Percentiles rank a stretch among this genome's conserved stretches.
Conservation (phyloP, 2,797 vertebrate genomes). For the Coendou prehensilis region DNA sequence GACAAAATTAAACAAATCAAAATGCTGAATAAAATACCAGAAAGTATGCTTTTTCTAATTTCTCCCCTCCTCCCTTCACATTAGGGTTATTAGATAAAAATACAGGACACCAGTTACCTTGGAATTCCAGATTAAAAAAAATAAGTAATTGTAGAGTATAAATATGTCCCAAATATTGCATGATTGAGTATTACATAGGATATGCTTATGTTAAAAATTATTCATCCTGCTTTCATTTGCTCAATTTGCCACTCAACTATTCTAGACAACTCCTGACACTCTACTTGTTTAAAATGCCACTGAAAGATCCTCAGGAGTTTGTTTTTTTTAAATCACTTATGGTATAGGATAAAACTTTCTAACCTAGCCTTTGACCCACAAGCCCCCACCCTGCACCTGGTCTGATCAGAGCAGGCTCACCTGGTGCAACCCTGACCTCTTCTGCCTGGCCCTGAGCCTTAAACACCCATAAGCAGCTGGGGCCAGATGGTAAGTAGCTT, state of each 20-base stretch:
- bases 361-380: background rate
- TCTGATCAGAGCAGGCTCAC: accelerated
- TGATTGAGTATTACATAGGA: background rate
- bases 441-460: background rate
- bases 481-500: background rate
- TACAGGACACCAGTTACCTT: background rate
- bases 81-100: background rate
- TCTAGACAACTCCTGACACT: background rate
- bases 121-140: slow-evolving; percentile 6
- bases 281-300: background rate
- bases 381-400: accelerated
- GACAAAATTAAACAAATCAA: slow-evolving; percentile 22
- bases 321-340: background rate
- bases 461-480: background rate
- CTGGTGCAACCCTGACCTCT: no score
- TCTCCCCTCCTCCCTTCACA: background rate
- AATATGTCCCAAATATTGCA: background rate
- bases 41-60: background rate
- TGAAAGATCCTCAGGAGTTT: background rate
- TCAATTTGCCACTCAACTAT: background rate
- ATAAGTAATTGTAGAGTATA: background rate
- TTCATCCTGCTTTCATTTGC: background rate
- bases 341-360: background rate
- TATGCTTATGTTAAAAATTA: background rate
- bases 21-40: background rate